Evolutionary conservation across 2,888 invertebrate genomes (phyloP).

Genomic region (Dynastes maya): DNA sequence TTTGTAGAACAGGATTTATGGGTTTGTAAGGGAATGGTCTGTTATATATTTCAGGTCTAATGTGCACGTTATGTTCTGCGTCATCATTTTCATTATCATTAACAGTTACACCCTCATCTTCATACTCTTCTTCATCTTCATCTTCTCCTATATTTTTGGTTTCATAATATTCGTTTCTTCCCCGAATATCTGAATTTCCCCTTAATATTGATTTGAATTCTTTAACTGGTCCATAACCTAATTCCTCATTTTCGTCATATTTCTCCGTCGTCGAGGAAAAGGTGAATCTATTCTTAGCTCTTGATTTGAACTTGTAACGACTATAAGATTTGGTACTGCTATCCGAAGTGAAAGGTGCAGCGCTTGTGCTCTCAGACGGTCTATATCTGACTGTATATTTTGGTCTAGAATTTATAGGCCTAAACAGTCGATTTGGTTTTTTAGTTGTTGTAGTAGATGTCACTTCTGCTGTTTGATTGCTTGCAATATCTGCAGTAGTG

Average conservation of each 20-base stretch:
- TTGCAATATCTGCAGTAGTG: constrained; percentile 49
- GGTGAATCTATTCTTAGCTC: constrained; percentile 25
- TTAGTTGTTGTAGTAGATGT: constrained; percentile 58
- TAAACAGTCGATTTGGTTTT: constrained; percentile 64
- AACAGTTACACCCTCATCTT: constrained; percentile 37
- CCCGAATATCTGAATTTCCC: constrained; percentile 53
- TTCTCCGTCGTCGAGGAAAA: constrained; percentile 32
- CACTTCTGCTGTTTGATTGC: constrained; percentile 44
- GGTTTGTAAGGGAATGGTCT: constrained; percentile 45
- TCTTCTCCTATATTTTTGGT: constrained; percentile 53
- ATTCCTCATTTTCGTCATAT: constrained; percentile 60
- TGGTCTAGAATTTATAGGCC: constrained; percentile 68
- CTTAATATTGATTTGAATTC: constrained; percentile 55
- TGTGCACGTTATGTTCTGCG: constrained; percentile 52
- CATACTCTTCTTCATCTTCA: constrained; percentile 47
- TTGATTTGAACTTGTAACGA: constrained; percentile 45
- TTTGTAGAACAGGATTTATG: constrained; percentile 42
- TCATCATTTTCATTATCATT: constrained; percentile 50
- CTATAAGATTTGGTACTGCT: constrained; percentile 40
- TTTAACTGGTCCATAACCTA: constrained; percentile 52
- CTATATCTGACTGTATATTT: constrained; percentile 47
- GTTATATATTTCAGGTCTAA: constrained; percentile 29
- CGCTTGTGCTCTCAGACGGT: constrained; percentile 42
- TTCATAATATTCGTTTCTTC: constrained; percentile 61
- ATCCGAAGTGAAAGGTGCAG: constrained; percentile 27